phyloP scores from a whole-genome alignment of 1,140 invertebrate genomes.

The Belonocnema kinseyi region DNA sequence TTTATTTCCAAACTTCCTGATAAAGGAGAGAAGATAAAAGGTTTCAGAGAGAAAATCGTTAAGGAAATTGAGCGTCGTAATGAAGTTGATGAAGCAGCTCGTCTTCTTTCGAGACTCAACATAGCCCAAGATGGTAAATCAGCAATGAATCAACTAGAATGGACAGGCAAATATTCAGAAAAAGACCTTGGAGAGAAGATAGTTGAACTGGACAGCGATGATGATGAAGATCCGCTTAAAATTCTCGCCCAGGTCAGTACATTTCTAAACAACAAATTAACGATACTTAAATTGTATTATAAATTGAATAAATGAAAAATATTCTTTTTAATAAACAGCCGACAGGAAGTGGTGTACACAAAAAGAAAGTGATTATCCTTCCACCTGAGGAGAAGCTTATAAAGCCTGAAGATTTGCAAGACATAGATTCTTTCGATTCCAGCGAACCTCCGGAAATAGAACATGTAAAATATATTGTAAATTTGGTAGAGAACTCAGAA shows the following conservation, averaged over 20 bases:
- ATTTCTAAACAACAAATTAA: constrained; percentile 10
- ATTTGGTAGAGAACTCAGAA: constrained; percentile 75
- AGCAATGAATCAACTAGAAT: constrained; percentile 80
- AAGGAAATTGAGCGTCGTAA: constrained; percentile 77
- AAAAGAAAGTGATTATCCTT: constrained; percentile 78
- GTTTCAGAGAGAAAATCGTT: constrained; percentile 76
- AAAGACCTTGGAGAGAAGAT: constrained; percentile 55
- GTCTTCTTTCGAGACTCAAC: constrained; percentile 79
- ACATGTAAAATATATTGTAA: constrained; percentile 79
- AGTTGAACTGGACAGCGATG: constrained; percentile 79
- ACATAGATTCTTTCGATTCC: constrained; percentile 73
- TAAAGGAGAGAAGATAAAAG: constrained; percentile 81
- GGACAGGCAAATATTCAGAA: constrained; percentile 77
- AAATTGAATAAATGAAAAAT: constrained; percentile 36
- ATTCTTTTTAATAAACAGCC: constrained; percentile 56
- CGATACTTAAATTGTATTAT: neutral
- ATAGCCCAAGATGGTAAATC: constrained; percentile 77
- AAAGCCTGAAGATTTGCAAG: constrained; percentile 78
- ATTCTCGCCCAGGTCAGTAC: constrained; percentile 78
- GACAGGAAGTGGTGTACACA: constrained; percentile 75
- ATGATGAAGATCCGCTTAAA: constrained; percentile 81
- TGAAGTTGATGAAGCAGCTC: constrained; percentile 78
- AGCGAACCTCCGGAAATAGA: constrained; percentile 55
- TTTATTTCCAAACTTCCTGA: constrained; percentile 79
- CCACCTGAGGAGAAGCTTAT: constrained; percentile 77